Evolutionary conservation across 1,140 invertebrate genomes (phyloP), one percentile per base, ranked within the genome.

Genomic region (Microvelia longipes): DNA sequence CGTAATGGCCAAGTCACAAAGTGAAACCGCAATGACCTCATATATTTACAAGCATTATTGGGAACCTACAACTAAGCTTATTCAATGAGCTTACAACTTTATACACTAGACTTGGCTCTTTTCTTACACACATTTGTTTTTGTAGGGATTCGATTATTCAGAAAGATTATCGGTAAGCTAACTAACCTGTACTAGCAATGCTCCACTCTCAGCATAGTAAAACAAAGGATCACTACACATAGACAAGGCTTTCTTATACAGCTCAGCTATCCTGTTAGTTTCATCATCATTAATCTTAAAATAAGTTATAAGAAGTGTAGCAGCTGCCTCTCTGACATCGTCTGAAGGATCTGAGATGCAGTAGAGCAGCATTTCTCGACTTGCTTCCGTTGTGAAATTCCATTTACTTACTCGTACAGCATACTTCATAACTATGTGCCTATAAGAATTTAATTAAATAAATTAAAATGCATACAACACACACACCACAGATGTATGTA

Each of bases 161-260:
- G n/a, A n/a, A n/a, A n/a, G n/a, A n/a, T n/a, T n/a, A n/a, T n/a
- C n/a, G n/a, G n/a, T n/a, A n/a, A n/a, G n/a, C n/a, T n/a, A n/a
- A n/a, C n/a, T 50, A 11, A 50, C 35, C 73, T 79, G 77, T 11
- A 81, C 70, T n/a, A 85, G 35, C 11, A 77, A 71, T 29, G 81
- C 79, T 28, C 83, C 85, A 74, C 81, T 82, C 71, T 83, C 82
- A 65, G 78, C 79, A 74, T 85, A 79, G 73, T 82, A 82, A 70
- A 84, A 82, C 72, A 83, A 82, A 2, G 79, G 79, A 61, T 82
- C 84, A 71, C 81, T 79, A 70, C 82, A 83, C 64, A 81, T 73
- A 2, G 69, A 73, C 2, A 81, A 63, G 15, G 78, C 83, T 71
- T 76, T 76, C 13, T 71, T 65, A 64, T 81, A 75, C 63, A 82